A percentile compares a stretch with the other conserved stretches of the same genome.
Conservation (phyloP, 2,797 vertebrate genomes). For the Cheirogaleus major region DNA sequence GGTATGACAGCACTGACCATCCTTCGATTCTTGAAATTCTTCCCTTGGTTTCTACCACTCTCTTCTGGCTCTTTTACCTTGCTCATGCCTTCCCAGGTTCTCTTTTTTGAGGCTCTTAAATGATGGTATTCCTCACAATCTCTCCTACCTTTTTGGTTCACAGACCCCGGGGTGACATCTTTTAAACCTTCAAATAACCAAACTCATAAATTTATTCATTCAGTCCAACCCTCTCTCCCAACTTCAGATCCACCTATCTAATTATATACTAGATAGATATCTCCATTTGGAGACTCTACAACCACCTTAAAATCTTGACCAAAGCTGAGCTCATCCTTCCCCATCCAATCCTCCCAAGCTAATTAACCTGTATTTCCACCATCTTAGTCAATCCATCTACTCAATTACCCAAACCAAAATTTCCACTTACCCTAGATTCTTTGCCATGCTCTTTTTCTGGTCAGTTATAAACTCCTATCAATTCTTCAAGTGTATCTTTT, state of each 20-base stretch:
- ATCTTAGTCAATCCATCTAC: not conserved
- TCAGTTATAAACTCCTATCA: not conserved
- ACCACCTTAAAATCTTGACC: conserved; percentile 29
- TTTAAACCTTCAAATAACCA: conserved; percentile 35
- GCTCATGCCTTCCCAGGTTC: not conserved
- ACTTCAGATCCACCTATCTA: not conserved
- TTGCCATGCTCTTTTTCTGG: not conserved
- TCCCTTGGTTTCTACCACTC: not conserved
- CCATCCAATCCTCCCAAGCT: not conserved
- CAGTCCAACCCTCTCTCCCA: not conserved
- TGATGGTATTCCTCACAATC: not conserved
- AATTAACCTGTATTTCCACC: not conserved
- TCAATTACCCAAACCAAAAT: not conserved
- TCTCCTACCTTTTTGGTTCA: not conserved
- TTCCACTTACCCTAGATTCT: not conserved
- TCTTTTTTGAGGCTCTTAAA: not conserved
- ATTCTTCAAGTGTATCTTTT: not conserved
- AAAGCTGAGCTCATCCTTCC: not conserved
- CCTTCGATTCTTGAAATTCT: not conserved
- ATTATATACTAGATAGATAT: not conserved
- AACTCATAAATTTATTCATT: not conserved
- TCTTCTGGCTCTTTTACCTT: not conserved
- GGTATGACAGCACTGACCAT: not conserved
- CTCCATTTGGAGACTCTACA: not conserved
- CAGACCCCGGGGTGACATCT: not conserved